phyloP scores from a whole-genome alignment of 1,140 invertebrate species.

The Littorina saxatilis region DNA sequence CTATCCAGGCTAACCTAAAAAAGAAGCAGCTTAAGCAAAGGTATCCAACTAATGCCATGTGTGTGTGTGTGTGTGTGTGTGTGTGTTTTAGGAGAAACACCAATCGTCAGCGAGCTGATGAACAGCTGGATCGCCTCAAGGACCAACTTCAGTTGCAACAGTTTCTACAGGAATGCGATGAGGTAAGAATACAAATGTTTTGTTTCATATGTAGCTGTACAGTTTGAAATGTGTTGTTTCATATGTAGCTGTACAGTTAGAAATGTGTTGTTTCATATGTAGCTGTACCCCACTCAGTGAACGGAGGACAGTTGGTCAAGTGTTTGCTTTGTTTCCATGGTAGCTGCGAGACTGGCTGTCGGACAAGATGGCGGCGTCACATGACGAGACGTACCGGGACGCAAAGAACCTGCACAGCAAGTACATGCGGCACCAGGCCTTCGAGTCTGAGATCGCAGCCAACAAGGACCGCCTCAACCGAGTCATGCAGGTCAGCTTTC shows the following conservation, averaged over 20 bases:
- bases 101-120: slow-evolving; percentile 93
- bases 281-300: too few species aligned
- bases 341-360: slow-evolving; percentile 94
- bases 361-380: slow-evolving; percentile 98
- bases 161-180: slow-evolving; percentile 98
- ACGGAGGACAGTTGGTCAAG: too few species aligned
- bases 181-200: slow-evolving; percentile 78
- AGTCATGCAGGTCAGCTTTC: slow-evolving; percentile 82
- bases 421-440: slow-evolving; percentile 99
- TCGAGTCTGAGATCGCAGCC: slow-evolving; percentile 98
- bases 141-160: slow-evolving; percentile 97
- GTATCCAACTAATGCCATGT: neutral
- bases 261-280: too few species aligned
- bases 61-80: slow-evolving; percentile 5
- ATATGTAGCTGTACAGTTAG: too few species aligned
- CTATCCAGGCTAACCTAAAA: too few species aligned
- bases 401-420: slow-evolving; percentile 99
- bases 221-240: too few species aligned
- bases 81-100: slow-evolving; percentile 80
- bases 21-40: too few species aligned
- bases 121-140: slow-evolving; percentile 94
- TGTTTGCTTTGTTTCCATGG: too few species aligned
- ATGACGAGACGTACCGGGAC: slow-evolving; percentile 98
- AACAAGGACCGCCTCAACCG: slow-evolving; percentile 97
- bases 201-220: too few species aligned